phyloP scores from a whole-genome alignment of 2,797 vertebrate genomes.

The Odontamblyopus rebecca region DNA sequence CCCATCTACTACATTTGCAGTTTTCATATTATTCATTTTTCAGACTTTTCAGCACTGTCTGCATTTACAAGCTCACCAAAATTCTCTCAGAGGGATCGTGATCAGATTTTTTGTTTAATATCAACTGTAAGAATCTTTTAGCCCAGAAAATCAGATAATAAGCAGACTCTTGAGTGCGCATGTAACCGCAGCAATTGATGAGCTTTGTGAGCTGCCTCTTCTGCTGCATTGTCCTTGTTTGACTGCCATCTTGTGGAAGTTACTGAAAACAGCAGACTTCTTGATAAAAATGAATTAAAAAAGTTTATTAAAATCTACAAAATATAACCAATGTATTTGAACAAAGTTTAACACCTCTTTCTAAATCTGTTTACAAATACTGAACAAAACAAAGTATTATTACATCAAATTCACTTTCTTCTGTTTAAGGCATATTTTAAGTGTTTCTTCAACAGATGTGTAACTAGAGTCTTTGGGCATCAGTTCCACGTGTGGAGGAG shows the following conservation, averaged over 20 bases:
- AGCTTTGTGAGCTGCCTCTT: neutral
- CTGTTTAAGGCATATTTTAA: neutral
- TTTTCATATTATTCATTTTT: neutral
- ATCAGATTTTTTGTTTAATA: no score
- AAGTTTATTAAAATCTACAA: constrained; percentile 37
- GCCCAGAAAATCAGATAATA: no score
- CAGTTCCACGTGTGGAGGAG: constrained; percentile 23
- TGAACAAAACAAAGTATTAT: neutral
- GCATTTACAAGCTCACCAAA: no score
- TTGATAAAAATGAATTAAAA: constrained; percentile 19
- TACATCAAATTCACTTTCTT: neutral
- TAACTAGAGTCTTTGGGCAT: constrained; percentile 29
- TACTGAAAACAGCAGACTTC: constrained; percentile 21
- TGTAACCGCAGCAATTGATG: neutral
- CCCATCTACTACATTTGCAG: neutral
- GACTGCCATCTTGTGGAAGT: constrained; percentile 58
- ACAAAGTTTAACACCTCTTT: neutral
- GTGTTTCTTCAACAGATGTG: constrained; percentile 5
- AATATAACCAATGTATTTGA: constrained; percentile 4
- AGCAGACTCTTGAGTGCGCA: no score
- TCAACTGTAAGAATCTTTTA: no score
- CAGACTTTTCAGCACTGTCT: neutral
- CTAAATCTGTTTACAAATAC: neutral
- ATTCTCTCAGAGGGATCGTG: no score
- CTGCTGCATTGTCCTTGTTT: constrained; percentile 17